A percentile compares a stretch with the other conserved stretches of the same genome.
Evolutionary conservation across 2,797 vertebrate species (phyloP).

Genomic region (Pangasius larnaudii): DNA sequence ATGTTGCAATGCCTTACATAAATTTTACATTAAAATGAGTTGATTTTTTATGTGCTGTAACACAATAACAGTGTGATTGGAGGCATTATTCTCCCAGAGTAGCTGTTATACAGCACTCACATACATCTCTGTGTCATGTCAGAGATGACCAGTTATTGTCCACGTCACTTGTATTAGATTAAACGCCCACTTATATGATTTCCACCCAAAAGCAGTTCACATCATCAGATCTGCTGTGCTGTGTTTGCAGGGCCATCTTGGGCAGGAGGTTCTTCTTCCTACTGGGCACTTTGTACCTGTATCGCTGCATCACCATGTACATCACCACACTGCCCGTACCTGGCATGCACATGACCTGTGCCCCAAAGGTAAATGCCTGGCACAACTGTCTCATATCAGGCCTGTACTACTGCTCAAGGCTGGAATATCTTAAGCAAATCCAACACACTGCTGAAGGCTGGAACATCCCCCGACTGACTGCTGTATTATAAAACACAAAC

Average conservation of each 20-base stretch:
- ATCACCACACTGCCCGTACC: slow-evolving; percentile 97
- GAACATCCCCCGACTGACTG: slow-evolving; percentile 21
- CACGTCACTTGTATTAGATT: not conserved
- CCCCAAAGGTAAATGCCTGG: slow-evolving; percentile 87
- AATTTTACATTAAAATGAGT: not conserved
- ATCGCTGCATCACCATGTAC: slow-evolving; percentile 97
- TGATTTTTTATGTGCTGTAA: not conserved
- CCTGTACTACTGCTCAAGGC: not conserved
- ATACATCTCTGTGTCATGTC: not conserved
- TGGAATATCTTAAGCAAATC: not conserved
- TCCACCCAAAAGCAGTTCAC: not conserved
- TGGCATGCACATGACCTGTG: slow-evolving; percentile 95
- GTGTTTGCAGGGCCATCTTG: slow-evolving; percentile 86
- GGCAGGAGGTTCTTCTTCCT: slow-evolving; percentile 95
- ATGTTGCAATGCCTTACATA: no score
- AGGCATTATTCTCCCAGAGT: not conserved
- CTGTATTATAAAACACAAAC: slow-evolving; percentile 1
- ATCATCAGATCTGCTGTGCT: slow-evolving; percentile 35
- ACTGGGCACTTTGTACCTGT: slow-evolving; percentile 94
- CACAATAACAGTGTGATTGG: not conserved
- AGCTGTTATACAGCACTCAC: not conserved
- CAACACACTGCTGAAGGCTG: slow-evolving; percentile 20
- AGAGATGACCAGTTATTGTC: not conserved
- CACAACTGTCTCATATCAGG: slow-evolving; percentile 7
- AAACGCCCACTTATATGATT: slow-evolving; percentile 11